These are phyloP conservation scores for Hemiprocne comata DNA, from an alignment of 2,113 vertebrate genomes.

Conservation along the genomic window DNA sequence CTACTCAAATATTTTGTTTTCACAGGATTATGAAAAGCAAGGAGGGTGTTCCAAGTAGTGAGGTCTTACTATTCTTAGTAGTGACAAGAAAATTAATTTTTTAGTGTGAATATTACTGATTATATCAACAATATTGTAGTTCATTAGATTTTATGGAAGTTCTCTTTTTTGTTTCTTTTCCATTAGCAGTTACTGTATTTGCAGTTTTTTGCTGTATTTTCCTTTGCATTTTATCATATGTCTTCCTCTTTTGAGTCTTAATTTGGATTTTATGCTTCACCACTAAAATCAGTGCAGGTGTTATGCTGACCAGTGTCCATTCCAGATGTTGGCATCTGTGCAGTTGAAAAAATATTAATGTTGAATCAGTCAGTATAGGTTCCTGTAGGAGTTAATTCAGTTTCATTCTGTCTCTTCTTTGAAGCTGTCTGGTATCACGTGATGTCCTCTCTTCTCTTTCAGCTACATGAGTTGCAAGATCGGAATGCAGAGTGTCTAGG, in stretches of 20 bases:
- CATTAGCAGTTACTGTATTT: not conserved
- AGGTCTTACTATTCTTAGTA: not conserved
- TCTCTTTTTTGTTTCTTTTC: not conserved
- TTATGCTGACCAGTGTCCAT: not conserved
- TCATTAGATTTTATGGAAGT: not conserved
- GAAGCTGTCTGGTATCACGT: not conserved
- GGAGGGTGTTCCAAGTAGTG: not conserved
- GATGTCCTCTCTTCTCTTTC: not conserved
- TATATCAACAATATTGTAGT: not conserved
- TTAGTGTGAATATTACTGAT: not conserved
- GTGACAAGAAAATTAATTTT: not conserved
- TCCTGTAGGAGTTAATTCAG: not conserved
- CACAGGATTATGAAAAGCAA: not conserved
- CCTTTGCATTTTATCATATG: not conserved
- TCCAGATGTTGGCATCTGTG: not conserved
- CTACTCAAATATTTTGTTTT: not conserved
- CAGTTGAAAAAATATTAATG: not conserved
- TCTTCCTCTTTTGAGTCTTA: not conserved
- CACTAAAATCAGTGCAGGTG: accelerated
- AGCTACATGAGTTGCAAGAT: constrained; percentile 94
- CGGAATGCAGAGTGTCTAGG: constrained; percentile 90
- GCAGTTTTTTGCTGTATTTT: not conserved
- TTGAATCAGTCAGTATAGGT: not conserved
- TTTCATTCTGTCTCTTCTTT: not conserved
- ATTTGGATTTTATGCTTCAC: not conserved